Conservation (phyloP, 2,888 invertebrate species). For the Pseudeuparius sepicola region DNA sequence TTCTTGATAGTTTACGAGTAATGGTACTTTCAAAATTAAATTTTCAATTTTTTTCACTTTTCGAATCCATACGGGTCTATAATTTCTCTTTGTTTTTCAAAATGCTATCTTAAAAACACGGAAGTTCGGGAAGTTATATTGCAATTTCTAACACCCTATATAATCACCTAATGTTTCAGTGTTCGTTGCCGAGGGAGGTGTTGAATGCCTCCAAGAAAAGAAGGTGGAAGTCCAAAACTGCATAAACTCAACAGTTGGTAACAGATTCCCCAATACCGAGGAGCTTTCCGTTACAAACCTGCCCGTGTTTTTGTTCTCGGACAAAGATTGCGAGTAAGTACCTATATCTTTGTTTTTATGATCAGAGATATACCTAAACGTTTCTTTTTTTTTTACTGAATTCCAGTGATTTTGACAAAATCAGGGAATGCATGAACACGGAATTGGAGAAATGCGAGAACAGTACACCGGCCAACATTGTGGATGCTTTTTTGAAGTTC, state of each 20-base stretch:
- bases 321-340: slow-evolving; percentile 44
- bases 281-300: slow-evolving; percentile 46
- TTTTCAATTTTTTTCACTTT: too few species aligned
- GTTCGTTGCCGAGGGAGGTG: slow-evolving; percentile 74
- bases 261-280: slow-evolving; percentile 41
- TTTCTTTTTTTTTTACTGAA: slow-evolving; percentile 20
- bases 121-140: background rate
- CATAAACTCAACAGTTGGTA: slow-evolving; percentile 50
- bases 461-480: slow-evolving; percentile 70
- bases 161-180: slow-evolving; percentile 41
- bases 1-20: too few species aligned
- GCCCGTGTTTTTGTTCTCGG: slow-evolving; percentile 42
- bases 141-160: background rate
- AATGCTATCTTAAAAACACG: background rate
- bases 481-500: slow-evolving; percentile 64
- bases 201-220: slow-evolving; percentile 58
- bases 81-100: slow-evolving; percentile 2
- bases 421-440: slow-evolving; percentile 49
- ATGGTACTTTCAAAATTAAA: too few species aligned
- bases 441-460: slow-evolving; percentile 57
- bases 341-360: background rate
- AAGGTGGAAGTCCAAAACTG: slow-evolving; percentile 52
- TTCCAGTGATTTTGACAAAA: slow-evolving; percentile 45
- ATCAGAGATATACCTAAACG: background rate
- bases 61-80: too few species aligned